A percentile compares a stretch with the other conserved stretches of the same genome.
Evolutionary conservation across 2,113 vertebrate species (phyloP).

Genomic region (Vulpes vulpes): DNA sequence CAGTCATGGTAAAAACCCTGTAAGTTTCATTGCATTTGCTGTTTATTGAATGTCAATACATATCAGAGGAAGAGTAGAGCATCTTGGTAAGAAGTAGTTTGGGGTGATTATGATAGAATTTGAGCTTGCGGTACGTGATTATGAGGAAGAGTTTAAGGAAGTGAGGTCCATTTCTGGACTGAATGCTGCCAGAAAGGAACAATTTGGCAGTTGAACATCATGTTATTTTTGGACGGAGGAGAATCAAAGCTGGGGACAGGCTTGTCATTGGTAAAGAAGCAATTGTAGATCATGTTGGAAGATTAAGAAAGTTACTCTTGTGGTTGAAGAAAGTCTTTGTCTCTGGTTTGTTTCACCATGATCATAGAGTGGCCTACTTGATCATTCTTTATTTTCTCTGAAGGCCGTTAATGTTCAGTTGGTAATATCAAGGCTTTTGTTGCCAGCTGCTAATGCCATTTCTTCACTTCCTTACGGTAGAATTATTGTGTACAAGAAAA

Average conservation of each 20-base stretch:
- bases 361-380: background rate
- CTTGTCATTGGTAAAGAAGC: background rate
- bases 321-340: background rate
- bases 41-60: background rate
- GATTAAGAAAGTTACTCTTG: background rate
- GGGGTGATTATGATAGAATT: background rate
- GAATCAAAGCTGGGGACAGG: background rate
- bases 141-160: background rate
- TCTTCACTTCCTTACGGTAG: background rate
- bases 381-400: background rate
- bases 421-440: background rate
- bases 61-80: background rate
- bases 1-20: background rate
- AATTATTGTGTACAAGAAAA: slow-evolving; percentile 35
- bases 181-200: background rate
- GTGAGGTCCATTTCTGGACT: background rate
- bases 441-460: background rate
- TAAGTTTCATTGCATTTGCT: background rate
- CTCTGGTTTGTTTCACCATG: background rate
- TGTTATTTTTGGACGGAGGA: background rate
- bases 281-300: background rate
- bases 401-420: background rate
- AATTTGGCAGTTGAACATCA: background rate
- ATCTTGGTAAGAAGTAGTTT: background rate
- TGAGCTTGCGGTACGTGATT: background rate